phyloP scores from a whole-genome alignment of 2,888 invertebrate genomes.

The Cephus nigrinus region DNA sequence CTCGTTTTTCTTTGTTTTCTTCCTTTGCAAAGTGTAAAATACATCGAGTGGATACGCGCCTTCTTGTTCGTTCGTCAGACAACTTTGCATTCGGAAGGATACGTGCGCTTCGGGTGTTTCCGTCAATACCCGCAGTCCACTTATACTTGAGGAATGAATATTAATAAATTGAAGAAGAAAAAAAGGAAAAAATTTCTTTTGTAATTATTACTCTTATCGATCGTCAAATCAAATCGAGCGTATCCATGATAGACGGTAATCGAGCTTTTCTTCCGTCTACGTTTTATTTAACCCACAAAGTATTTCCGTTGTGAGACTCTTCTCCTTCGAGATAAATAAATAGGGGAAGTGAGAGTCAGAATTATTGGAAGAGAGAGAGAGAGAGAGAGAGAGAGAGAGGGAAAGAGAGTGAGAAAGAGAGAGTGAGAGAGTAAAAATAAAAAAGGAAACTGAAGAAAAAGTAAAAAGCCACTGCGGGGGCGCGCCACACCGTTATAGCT shows the following conservation, averaged over 20 bases:
- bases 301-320: constrained; percentile 36
- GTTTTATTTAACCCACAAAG: constrained; percentile 37
- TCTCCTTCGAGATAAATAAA: background rate
- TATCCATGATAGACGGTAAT: constrained; percentile 21
- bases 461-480: constrained; percentile 40
- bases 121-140: background rate
- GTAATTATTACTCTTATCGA: background rate
- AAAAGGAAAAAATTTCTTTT: constrained; percentile 20
- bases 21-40: background rate
- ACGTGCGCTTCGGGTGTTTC: background rate
- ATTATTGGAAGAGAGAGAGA: background rate
- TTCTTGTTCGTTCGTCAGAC: background rate
- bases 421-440: constrained; percentile 11
- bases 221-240: background rate
- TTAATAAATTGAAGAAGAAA: constrained; percentile 7
- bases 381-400: constrained; percentile 12
- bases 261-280: constrained; percentile 35
- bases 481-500: constrained; percentile 59
- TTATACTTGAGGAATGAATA: background rate
- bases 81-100: background rate
- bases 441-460: constrained; percentile 18
- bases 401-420: constrained; percentile 10
- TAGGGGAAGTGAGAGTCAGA: background rate
- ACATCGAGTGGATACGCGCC: background rate
- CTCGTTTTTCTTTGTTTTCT: background rate